phyloP scores from a whole-genome alignment of 2,888 invertebrate genomes.

The Abrostola triplasia region DNA sequence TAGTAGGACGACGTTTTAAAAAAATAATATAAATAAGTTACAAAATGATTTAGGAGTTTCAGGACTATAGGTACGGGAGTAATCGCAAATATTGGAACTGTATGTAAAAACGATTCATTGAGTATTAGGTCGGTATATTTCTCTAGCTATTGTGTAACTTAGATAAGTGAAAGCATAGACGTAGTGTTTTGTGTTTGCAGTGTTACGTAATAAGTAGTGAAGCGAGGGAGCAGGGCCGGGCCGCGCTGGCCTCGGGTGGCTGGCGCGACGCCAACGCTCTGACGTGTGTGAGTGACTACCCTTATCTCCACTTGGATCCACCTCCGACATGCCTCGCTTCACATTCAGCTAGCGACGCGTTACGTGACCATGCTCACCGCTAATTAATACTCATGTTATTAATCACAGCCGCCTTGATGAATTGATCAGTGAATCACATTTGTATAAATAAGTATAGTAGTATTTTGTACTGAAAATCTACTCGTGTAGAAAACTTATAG shows the following conservation, averaged over 20 bases:
- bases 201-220: constrained; percentile 69
- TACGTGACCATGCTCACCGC: too few species aligned
- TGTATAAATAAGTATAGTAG: too few species aligned
- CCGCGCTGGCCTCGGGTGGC: constrained; percentile 58
- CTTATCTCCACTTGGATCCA: constrained; percentile 71
- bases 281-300: constrained; percentile 66
- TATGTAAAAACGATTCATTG: background rate
- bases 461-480: too few species aligned
- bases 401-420: too few species aligned
- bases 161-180: constrained; percentile 21
- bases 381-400: too few species aligned
- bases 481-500: too few species aligned
- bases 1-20: too few species aligned
- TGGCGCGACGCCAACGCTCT: constrained; percentile 75
- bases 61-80: too few species aligned
- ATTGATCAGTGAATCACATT: too few species aligned
- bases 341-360: constrained; percentile 48
- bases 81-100: too few species aligned
- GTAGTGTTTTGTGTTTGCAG: constrained; percentile 52
- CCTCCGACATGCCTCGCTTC: constrained; percentile 65
- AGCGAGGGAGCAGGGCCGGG: constrained; percentile 53
- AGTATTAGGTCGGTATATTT: constrained; percentile 6
- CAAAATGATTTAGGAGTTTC: too few species aligned
- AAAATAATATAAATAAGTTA: too few species aligned
- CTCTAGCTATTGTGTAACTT: constrained; percentile 8